A percentile compares a stretch with the other conserved stretches of the same genome.
Evolutionary conservation across 1,140 invertebrate genomes (phyloP).

Genomic region (Saccostrea cuccullata): DNA sequence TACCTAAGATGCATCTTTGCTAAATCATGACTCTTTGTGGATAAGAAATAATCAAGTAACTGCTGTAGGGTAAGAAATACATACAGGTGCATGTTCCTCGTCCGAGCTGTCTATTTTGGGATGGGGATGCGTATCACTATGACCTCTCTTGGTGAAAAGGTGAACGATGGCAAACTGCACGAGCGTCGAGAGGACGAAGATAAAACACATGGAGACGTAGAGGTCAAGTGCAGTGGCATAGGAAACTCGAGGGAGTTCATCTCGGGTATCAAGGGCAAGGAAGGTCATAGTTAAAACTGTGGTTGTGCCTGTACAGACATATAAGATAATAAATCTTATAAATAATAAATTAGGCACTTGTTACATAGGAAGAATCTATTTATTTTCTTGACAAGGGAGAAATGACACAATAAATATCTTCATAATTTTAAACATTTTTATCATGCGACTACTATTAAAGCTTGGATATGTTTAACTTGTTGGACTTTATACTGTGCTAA

Average conservation of each 20-base stretch:
- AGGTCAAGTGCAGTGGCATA: conserved; percentile 93
- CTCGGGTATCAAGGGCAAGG: conserved; percentile 91
- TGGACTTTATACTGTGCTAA: not conserved
- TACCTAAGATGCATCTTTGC: not conserved
- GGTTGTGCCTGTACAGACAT: conserved; percentile 85
- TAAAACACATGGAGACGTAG: conserved; percentile 92
- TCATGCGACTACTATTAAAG: too few relatives aligned
- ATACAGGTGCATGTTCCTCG: conserved; percentile 54
- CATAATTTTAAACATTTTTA: too few relatives aligned
- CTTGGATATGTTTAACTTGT: not conserved
- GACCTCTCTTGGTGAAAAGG: conserved; percentile 93
- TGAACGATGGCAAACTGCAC: conserved; percentile 89
- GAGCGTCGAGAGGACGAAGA: conserved; percentile 92
- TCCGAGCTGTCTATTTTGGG: conserved; percentile 46
- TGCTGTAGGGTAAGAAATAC: not conserved
- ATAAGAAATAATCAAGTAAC: too few relatives aligned
- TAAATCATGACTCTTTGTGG: conserved; percentile 22
- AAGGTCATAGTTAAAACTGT: conserved; percentile 88
- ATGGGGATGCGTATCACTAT: conserved; percentile 82
- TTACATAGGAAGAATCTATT: too few relatives aligned
- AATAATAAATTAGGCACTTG: not conserved
- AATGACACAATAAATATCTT: too few relatives aligned
- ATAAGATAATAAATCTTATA: not conserved
- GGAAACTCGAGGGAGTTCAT: conserved; percentile 91
- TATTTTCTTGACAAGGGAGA: too few relatives aligned